These are phyloP conservation scores for Esox lucius DNA, from an alignment of 2,797 vertebrate genomes.

Conservation along the genomic window DNA sequence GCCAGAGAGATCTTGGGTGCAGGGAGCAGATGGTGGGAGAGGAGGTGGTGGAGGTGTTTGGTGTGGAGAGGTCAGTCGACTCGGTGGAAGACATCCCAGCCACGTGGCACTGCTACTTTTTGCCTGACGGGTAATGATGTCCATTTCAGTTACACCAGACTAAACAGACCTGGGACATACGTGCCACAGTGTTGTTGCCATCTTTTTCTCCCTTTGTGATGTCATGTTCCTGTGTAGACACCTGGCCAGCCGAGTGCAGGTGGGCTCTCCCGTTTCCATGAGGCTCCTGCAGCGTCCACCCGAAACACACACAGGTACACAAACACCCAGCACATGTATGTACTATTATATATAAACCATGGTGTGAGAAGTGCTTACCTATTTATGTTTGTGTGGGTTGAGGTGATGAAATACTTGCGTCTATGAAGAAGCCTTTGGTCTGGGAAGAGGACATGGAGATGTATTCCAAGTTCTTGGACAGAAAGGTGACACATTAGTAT, in stretches of 20 bases:
- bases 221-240: constrained; percentile 67
- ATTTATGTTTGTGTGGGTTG: constrained; percentile 9
- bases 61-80: constrained; percentile 76
- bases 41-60: constrained; percentile 74
- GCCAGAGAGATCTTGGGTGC: constrained; percentile 75
- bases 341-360: not conserved
- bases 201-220: not conserved
- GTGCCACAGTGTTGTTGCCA: not conserved
- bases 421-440: constrained; percentile 76
- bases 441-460: constrained; percentile 90
- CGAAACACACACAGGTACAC: constrained; percentile 69
- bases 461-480: constrained; percentile 81
- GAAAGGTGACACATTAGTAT: constrained; percentile 78
- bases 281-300: constrained; percentile 74
- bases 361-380: not conserved
- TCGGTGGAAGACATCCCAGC: constrained; percentile 50
- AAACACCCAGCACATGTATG: not conserved
- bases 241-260: constrained; percentile 80
- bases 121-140: constrained; percentile 81
- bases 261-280: constrained; percentile 80
- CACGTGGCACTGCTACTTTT: constrained; percentile 83
- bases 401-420: constrained; percentile 45
- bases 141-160: not conserved
- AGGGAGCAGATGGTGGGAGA: constrained; percentile 71
- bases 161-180: not conserved